These are phyloP conservation scores for Prinia subflava DNA, from an alignment of 2,113 vertebrate genomes.

Conservation along the genomic window DNA sequence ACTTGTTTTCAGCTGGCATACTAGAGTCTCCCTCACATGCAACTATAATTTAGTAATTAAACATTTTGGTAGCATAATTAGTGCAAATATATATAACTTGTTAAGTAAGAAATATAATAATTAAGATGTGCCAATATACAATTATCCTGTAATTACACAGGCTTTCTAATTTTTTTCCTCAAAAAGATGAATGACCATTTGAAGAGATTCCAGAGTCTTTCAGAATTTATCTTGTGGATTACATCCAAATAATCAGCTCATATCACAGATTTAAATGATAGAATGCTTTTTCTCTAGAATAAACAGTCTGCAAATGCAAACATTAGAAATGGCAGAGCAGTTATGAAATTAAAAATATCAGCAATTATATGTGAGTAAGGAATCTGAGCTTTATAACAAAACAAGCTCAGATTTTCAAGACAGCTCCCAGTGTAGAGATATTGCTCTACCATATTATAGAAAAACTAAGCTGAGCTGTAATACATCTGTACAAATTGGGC, in stretches of 20 bases:
- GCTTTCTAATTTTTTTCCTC: background rate
- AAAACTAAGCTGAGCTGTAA: background rate
- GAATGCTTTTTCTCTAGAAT: background rate
- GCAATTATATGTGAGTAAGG: background rate
- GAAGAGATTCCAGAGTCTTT: background rate
- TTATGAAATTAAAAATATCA: background rate
- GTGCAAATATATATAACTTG: constrained; percentile 16
- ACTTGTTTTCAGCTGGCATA: background rate
- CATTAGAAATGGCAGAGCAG: background rate
- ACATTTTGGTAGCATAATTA: constrained; percentile 30
- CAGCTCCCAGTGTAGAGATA: background rate
- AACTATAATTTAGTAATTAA: constrained; percentile 28
- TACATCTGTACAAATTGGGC: background rate
- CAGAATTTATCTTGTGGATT: background rate
- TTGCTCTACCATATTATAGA: background rate
- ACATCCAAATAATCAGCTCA: background rate
- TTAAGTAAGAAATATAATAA: constrained; percentile 28
- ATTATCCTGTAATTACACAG: constrained; percentile 48
- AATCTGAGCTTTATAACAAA: background rate
- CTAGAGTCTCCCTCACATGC: background rate
- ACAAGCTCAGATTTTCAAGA: background rate
- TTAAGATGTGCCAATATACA: constrained; percentile 49
- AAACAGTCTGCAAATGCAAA: background rate
- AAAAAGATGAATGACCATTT: background rate
- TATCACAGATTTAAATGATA: background rate